Evolutionary conservation across 1,140 invertebrate genomes (phyloP).

Genomic region (Aethina tumida): DNA sequence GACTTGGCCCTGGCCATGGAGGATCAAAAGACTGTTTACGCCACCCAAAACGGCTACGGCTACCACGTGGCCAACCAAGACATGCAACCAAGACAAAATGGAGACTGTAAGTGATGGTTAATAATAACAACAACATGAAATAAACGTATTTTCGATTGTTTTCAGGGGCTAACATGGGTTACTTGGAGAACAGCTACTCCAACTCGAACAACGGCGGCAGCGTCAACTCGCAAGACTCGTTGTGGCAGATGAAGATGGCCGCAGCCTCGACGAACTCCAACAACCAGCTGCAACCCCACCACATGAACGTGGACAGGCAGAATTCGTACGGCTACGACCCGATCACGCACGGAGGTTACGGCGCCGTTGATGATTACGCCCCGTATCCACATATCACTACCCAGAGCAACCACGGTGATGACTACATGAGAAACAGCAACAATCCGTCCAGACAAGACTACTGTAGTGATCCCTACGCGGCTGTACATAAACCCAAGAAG

Average conservation of each 20-base stretch:
- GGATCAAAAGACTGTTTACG: slow-evolving; percentile 72
- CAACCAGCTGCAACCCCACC: slow-evolving; percentile 41
- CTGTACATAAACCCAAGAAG: slow-evolving; percentile 79
- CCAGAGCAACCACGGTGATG: slow-evolving; percentile 48
- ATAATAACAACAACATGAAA: background rate
- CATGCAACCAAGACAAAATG: slow-evolving; percentile 43
- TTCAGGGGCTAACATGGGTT: slow-evolving; percentile 74
- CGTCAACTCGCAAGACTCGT: slow-evolving; percentile 88
- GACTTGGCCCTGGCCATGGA: slow-evolving; percentile 71
- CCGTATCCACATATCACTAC: slow-evolving; percentile 67
- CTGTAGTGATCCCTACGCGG: slow-evolving; percentile 73
- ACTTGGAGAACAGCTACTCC: slow-evolving; percentile 84
- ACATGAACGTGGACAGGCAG: slow-evolving; percentile 49
- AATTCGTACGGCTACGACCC: slow-evolving; percentile 65
- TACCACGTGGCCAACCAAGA: slow-evolving; percentile 53
- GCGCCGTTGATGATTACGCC: slow-evolving; percentile 75
- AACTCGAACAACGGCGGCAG: slow-evolving; percentile 88
- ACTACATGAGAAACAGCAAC: slow-evolving; percentile 64
- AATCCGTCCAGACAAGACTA: slow-evolving; percentile 76
- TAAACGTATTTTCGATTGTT: slow-evolving; percentile 6
- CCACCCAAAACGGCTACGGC: slow-evolving; percentile 71
- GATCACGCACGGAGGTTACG: slow-evolving; percentile 68
- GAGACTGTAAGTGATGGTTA: slow-evolving; percentile 53
- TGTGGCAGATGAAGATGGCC: slow-evolving; percentile 87
- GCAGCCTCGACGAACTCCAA: slow-evolving; percentile 52